These are phyloP conservation scores for Agrotis clavis DNA, from an alignment of 2,888 invertebrate genomes.

Conservation along the genomic window DNA sequence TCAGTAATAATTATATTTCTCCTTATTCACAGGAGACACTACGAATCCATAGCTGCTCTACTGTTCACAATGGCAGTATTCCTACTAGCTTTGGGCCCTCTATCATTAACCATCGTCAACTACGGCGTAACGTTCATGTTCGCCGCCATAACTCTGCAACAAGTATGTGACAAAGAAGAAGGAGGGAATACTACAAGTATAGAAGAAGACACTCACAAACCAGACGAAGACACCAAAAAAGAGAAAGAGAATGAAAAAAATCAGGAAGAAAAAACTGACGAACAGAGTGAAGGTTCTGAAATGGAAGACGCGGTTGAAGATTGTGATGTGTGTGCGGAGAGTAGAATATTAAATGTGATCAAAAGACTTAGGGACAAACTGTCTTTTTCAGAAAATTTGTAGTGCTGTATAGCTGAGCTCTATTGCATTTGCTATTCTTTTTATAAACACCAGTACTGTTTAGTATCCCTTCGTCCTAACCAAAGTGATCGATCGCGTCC, in stretches of 20 bases:
- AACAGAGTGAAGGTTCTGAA: conserved; percentile 35
- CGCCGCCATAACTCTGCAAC: conserved; percentile 90
- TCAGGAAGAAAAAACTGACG: conserved; percentile 18
- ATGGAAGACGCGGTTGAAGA: conserved; percentile 59
- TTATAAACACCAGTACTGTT: background rate
- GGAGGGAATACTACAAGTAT: background rate
- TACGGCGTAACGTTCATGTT: conserved; percentile 91
- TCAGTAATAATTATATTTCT: conserved; percentile 2
- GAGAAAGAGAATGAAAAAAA: conserved; percentile 6
- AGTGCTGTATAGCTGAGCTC: conserved; percentile 33
- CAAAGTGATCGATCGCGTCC: background rate
- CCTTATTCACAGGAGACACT: conserved; percentile 86
- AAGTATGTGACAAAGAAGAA: conserved; percentile 80
- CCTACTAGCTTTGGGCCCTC: conserved; percentile 91
- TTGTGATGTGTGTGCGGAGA: conserved; percentile 83
- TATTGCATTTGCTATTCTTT: background rate
- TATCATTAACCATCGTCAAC: conserved; percentile 92
- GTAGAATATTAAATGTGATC: conserved; percentile 80
- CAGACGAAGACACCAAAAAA: conserved; percentile 37
- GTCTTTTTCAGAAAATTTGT: conserved; percentile 72
- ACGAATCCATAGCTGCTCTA: conserved; percentile 83
- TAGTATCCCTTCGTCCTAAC: background rate
- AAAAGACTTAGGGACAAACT: conserved; percentile 84
- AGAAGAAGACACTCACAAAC: conserved; percentile 32
- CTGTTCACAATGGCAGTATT: conserved; percentile 90